These are phyloP conservation scores for Schlechtendalia chinensis DNA, from an alignment of 1,140 invertebrate genomes.

Conservation along the genomic window DNA sequence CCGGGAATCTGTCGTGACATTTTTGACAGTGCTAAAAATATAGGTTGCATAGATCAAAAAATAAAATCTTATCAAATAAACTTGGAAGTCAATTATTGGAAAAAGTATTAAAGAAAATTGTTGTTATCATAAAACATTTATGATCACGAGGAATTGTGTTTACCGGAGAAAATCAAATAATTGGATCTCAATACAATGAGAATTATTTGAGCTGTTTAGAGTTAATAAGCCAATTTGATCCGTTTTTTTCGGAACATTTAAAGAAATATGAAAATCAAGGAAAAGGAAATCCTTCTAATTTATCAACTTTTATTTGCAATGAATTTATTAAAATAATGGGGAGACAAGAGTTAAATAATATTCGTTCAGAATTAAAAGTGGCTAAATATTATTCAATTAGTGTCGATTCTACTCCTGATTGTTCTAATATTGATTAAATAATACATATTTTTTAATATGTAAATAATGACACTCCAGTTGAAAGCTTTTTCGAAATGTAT, in stretches of 20 bases:
- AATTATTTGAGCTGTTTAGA: background rate
- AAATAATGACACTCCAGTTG: conserved; percentile 7
- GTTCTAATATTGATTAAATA: conserved; percentile 49
- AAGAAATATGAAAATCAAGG: background rate
- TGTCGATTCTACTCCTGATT: conserved; percentile 42
- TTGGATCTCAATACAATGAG: background rate
- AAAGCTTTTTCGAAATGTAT: conserved; percentile 7
- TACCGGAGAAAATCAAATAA: background rate
- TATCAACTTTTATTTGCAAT: background rate
- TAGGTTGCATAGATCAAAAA: too few relatives aligned
- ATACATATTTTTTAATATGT: background rate
- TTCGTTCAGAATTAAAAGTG: conserved; percentile 9
- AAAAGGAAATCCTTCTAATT: background rate
- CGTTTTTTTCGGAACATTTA: background rate
- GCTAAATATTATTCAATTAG: conserved; percentile 22
- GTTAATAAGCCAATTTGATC: background rate
- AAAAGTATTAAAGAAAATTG: too few relatives aligned
- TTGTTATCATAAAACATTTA: too few relatives aligned
- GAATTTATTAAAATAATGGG: conserved; percentile 9
- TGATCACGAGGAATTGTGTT: too few relatives aligned
- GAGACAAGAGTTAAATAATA: too few relatives aligned
- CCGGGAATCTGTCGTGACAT: too few relatives aligned
- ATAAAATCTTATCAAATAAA: too few relatives aligned
- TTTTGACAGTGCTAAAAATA: too few relatives aligned
- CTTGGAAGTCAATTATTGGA: too few relatives aligned